A percentile compares a stretch with the other conserved stretches of the same genome.
These are phyloP conservation scores for Erinaceus europaeus DNA, from an alignment of 2,113 vertebrate species.

Conservation along the genomic window DNA sequence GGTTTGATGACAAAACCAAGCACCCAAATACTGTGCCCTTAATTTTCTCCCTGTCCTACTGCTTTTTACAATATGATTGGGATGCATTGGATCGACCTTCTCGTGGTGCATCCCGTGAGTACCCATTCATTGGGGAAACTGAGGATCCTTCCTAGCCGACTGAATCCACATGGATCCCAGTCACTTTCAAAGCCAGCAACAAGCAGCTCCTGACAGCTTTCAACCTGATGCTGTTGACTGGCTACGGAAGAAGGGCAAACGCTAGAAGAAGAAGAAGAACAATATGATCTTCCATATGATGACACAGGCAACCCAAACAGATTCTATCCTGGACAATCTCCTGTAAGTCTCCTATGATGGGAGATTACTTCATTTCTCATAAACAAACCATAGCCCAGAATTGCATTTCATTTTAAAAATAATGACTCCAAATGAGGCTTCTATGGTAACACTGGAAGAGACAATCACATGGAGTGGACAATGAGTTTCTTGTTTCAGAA, in stretches of 20 bases:
- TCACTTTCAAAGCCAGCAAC: too few relatives aligned
- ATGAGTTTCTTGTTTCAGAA: neutral
- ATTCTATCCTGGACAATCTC: neutral
- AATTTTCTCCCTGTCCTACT: neutral
- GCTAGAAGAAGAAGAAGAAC: too few relatives aligned
- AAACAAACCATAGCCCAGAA: neutral
- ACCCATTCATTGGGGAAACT: too few relatives aligned
- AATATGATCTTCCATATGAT: too few relatives aligned
- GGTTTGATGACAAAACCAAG: neutral
- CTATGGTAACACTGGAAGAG: neutral
- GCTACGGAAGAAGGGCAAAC: too few relatives aligned
- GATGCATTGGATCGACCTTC: neutral
- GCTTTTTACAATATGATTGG: neutral
- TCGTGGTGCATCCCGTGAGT: too few relatives aligned
- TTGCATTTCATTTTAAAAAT: neutral
- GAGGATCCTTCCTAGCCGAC: too few relatives aligned
- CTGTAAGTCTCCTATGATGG: neutral
- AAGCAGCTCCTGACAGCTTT: too few relatives aligned
- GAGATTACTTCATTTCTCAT: neutral
- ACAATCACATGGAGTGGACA: neutral
- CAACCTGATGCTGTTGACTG: too few relatives aligned
- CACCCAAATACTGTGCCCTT: neutral
- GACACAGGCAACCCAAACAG: neutral
- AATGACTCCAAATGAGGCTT: neutral
- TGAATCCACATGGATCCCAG: too few relatives aligned